These are phyloP conservation scores for Acromyrmex charruanus DNA, from an alignment of 1,140 invertebrate species.

Conservation along the genomic window DNA sequence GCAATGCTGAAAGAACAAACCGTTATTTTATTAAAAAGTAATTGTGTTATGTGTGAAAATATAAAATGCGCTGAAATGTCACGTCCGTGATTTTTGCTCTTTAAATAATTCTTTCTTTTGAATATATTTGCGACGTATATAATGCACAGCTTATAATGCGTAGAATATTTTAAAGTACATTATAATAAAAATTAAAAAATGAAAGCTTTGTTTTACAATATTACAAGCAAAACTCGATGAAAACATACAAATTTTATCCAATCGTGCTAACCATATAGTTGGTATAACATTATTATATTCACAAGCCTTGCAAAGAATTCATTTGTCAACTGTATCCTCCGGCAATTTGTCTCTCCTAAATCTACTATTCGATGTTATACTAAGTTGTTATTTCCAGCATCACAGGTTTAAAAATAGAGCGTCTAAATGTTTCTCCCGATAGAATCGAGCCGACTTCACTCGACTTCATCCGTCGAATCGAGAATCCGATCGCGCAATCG, in stretches of 20 bases:
- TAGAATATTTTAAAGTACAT: neutral
- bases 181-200: neutral
- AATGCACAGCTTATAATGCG: neutral
- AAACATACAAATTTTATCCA: conserved; percentile 2
- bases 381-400: conserved; percentile 15
- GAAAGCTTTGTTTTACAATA: neutral
- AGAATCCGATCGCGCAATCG: neutral
- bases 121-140: neutral
- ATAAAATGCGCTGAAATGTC: neutral
- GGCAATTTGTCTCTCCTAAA: neutral
- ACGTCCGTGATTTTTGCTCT: neutral
- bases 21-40: neutral
- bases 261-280: neutral
- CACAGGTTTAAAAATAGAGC: conserved; percentile 24
- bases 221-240: neutral
- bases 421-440: conserved; percentile 21
- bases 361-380: neutral
- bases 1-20: conserved; percentile 72
- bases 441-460: neutral
- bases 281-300: neutral
- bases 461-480: neutral
- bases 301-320: neutral
- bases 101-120: neutral
- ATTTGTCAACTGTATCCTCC: neutral
- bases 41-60: too few relatives aligned